Base-by-base conservation (phyloP, 1,140 invertebrate genomes). In the Phthorimaea operculella region DNA sequence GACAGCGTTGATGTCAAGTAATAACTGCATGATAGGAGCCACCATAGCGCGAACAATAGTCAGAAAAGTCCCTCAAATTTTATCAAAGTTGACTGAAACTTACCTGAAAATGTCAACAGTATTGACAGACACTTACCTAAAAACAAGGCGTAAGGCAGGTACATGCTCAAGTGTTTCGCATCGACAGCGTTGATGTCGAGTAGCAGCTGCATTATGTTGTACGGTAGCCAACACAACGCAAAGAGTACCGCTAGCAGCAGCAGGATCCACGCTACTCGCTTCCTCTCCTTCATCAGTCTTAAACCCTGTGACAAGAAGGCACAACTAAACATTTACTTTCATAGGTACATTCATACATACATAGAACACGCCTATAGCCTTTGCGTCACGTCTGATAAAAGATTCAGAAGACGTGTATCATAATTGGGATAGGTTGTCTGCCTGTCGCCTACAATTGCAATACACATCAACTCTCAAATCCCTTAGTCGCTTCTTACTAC, bases 201-300 rank as follows among this genome's bases (percentile, higher is more conserved):
- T 8, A 92, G 69, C 1, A 93, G 79, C 52, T 87, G 88, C 55
- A 92, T 82, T 15, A 92, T 88, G 72, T 92, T 91, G 76, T 93
- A 93, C 0, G 93, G 93, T 49, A 94, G 68, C 93, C 93, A 94
- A 72, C 92, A 94, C 1, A 90, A 66, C 0, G 92, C 92, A 73
- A 94, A 94, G 0, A 94, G 85, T 1, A 92, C 85, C 0, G 92
- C 92, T 3, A 93, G 79, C 0, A 92, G 85, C 1, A 93, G 76
- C 45, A 93, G 86, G 59, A 92, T 92, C 79, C 91, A 90, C 4
- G 93, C 93, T 4, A 93, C 90, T 34, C 92, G 85, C 60, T 90
- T 89, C 60, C 92, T 79, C 65, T 92, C 90, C 34, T 89, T 86
- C 67, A 93, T 88, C 51, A 93, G 73, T 39, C 89, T 74, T 56